These are phyloP conservation scores for Mya arenaria DNA, from an alignment of 1,140 invertebrate genomes.

Conservation along the genomic window DNA sequence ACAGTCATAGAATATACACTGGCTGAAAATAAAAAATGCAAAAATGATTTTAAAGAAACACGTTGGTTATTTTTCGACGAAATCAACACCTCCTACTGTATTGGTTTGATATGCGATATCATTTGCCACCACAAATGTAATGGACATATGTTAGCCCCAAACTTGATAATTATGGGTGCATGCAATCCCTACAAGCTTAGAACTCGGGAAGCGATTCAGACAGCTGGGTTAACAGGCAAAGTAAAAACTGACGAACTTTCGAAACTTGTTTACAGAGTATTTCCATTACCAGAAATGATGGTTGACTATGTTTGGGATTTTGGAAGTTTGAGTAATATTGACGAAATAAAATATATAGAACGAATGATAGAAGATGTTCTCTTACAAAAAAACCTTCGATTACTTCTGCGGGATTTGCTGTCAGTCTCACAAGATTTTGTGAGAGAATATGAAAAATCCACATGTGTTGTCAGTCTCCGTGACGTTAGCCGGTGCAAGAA, in stretches of 20 bases:
- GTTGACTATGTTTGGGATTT: conserved; percentile 71
- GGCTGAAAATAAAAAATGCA: conserved; percentile 27
- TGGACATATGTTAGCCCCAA: conserved; percentile 56
- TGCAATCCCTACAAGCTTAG: conserved; percentile 69
- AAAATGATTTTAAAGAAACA: neutral
- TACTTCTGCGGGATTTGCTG: conserved; percentile 27
- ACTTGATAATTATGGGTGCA: conserved; percentile 62
- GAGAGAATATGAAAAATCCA: conserved; percentile 35
- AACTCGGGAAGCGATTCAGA: conserved; percentile 39
- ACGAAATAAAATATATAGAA: conserved; percentile 63
- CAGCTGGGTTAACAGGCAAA: conserved; percentile 61
- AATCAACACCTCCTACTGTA: conserved; percentile 66
- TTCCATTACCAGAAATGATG: conserved; percentile 65
- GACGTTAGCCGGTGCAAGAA: conserved; percentile 64
- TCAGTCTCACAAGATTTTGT: conserved; percentile 63
- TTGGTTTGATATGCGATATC: conserved; percentile 62
- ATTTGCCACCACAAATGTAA: conserved; percentile 61
- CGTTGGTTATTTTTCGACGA: conserved; percentile 67
- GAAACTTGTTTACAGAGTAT: conserved; percentile 65
- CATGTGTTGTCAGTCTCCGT: conserved; percentile 67
- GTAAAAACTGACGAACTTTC: conserved; percentile 62
- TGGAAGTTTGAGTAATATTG: conserved; percentile 61
- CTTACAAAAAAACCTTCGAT: neutral
- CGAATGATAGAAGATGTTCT: conserved; percentile 58
- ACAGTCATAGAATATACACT: conserved; percentile 34